Evolutionary conservation across 2,113 vertebrate species (phyloP).

Genomic region (Amphiprion ocellaris): DNA sequence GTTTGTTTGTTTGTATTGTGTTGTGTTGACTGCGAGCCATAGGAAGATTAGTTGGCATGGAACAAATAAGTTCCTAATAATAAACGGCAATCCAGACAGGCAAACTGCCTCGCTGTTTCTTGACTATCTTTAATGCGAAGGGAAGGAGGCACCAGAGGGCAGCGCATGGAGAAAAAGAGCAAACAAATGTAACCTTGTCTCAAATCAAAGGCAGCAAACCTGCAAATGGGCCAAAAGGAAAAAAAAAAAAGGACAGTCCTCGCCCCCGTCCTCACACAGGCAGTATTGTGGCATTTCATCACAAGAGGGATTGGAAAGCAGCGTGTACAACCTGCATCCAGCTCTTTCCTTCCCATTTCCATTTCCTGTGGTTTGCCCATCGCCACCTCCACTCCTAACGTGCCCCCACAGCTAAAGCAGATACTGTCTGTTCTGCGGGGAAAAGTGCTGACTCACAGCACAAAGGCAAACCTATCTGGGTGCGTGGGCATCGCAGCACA

Average conservation of each 20-base stretch:
- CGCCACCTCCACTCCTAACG: slow-evolving; percentile 39
- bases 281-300: slow-evolving; percentile 62
- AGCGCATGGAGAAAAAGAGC: slow-evolving; percentile 3
- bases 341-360: slow-evolving; percentile 69
- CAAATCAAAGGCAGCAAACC: slow-evolving; percentile 21
- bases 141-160: not conserved
- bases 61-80: slow-evolving; percentile 66
- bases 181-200: slow-evolving; percentile 47
- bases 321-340: slow-evolving; percentile 50
- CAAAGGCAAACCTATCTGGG: slow-evolving; percentile 61
- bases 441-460: slow-evolving; percentile 80
- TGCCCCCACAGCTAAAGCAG: slow-evolving; percentile 57
- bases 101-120: slow-evolving; percentile 30
- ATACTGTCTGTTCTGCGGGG: slow-evolving; percentile 57
- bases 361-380: slow-evolving; percentile 60
- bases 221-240: slow-evolving; percentile 20
- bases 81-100: slow-evolving; percentile 52
- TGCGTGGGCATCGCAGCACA: slow-evolving; percentile 44
- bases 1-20: slow-evolving; percentile 60
- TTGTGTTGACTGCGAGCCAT: slow-evolving; percentile 51
- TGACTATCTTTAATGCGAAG: slow-evolving; percentile 13
- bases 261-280: not conserved
- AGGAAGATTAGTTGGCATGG: slow-evolving; percentile 68
- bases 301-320: slow-evolving; percentile 51
- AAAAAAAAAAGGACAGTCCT: slow-evolving; percentile 18